Percentiles rank a stretch among this genome's conserved stretches.
phyloP scores from a whole-genome alignment of 1,140 invertebrate genomes.

The Ruditapes philippinarum region DNA sequence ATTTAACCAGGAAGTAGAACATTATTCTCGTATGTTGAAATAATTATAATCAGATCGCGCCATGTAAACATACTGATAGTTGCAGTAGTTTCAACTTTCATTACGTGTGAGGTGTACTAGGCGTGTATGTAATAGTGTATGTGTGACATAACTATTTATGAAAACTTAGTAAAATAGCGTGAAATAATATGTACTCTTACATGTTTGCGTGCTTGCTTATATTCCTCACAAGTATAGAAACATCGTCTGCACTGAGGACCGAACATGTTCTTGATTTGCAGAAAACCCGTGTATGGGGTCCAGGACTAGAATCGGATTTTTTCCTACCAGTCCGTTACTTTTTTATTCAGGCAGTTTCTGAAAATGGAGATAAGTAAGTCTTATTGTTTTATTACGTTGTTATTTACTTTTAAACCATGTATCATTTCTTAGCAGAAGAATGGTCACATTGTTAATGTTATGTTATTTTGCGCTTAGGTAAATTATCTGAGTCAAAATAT shows the following conservation, averaged over 20 bases:
- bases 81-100: background rate
- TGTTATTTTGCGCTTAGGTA: too few relatives aligned
- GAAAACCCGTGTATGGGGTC: constrained; percentile 91
- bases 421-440: too few relatives aligned
- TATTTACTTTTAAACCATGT: too few relatives aligned
- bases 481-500: too few relatives aligned
- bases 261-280: constrained; percentile 73
- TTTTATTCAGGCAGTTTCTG: constrained; percentile 91
- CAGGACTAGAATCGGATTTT: constrained; percentile 93
- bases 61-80: constrained; percentile 9
- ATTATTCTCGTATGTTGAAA: too few relatives aligned
- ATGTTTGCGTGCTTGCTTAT: background rate
- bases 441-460: too few relatives aligned
- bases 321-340: constrained; percentile 96
- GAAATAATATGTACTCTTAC: background rate
- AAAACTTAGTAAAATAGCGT: background rate
- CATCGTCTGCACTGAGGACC: constrained; percentile 55
- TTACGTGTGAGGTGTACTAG: too few relatives aligned
- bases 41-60: background rate
- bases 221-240: background rate
- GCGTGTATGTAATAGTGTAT: too few relatives aligned
- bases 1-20: too few relatives aligned
- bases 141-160: too few relatives aligned
- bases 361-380: constrained; percentile 89
- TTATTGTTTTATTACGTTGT: background rate